Conservation (phyloP, 1,140 invertebrate genomes). For the Xylocopa sonorina region DNA sequence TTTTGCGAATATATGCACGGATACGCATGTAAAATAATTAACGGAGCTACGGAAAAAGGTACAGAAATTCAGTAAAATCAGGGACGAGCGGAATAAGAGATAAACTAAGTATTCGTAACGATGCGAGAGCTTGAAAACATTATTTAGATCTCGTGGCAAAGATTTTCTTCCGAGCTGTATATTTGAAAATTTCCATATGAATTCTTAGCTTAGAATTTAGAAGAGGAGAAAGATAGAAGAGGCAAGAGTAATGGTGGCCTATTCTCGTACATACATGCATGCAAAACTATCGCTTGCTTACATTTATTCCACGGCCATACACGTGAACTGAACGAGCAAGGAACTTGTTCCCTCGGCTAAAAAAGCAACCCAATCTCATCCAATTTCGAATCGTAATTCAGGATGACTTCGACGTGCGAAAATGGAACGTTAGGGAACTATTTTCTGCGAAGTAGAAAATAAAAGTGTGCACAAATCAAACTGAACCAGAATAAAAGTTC, state of each 20-base stretch:
- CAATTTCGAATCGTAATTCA: not conserved
- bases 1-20: too few relatives aligned
- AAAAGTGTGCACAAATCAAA: not conserved
- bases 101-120: not conserved
- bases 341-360: not conserved
- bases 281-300: constrained; percentile 9
- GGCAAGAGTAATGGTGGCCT: constrained; percentile 29
- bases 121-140: too few relatives aligned
- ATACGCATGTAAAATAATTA: too few relatives aligned
- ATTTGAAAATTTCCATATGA: constrained; percentile 49
- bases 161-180: too few relatives aligned
- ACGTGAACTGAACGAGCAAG: not conserved
- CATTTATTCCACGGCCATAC: not conserved
- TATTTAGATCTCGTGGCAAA: too few relatives aligned
- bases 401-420: too few relatives aligned
- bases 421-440: not conserved
- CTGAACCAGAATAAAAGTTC: too few relatives aligned
- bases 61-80: too few relatives aligned
- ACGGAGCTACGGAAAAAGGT: too few relatives aligned
- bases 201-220: constrained; percentile 45
- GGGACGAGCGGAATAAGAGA: not conserved
- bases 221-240: constrained; percentile 11
- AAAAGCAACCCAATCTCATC: not conserved
- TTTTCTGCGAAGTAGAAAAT: not conserved
- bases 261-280: not conserved